phyloP scores from a whole-genome alignment of 1,140 invertebrate genomes.

The Propsilocerus akamusi region DNA sequence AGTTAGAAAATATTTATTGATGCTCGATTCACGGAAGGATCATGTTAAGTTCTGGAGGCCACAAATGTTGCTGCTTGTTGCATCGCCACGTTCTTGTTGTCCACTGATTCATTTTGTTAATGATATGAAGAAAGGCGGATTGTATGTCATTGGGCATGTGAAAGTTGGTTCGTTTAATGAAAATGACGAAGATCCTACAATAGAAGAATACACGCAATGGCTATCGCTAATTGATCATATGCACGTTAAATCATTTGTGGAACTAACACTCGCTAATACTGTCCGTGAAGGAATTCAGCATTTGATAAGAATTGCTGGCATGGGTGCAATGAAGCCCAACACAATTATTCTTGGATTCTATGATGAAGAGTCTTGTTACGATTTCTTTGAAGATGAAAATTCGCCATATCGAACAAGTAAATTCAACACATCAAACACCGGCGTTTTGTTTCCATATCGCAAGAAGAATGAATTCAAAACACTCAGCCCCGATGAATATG shows the following conservation, averaged over 20 bases:
- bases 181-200: conserved; percentile 42
- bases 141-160: conserved; percentile 90
- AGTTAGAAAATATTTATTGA: conserved; percentile 88
- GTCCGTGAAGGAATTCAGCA: conserved; percentile 85
- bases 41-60: conserved; percentile 99
- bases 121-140: conserved; percentile 94
- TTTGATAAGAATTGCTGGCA: conserved; percentile 74
- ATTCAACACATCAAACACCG: conserved; percentile 18
- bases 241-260: conserved; percentile 92
- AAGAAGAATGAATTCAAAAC: conserved; percentile 16
- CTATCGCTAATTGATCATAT: conserved; percentile 71
- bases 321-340: conserved; percentile 98
- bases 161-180: conserved; percentile 42
- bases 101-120: conserved; percentile 95
- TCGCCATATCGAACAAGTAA: conserved; percentile 27
- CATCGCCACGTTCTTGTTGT: conserved; percentile 74
- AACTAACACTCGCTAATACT: conserved; percentile 71
- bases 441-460: conserved; percentile 24
- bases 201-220: conserved; percentile 70
- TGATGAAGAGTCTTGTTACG: conserved; percentile 46
- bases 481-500: conserved; percentile 50
- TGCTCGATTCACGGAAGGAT: conserved; percentile 88
- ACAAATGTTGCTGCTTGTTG: conserved; percentile 85
- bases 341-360: conserved; percentile 86
- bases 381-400: conserved; percentile 47